Evolutionary conservation across 1,140 invertebrate species (phyloP).

Genomic region (Drosophila gunungcola): DNA sequence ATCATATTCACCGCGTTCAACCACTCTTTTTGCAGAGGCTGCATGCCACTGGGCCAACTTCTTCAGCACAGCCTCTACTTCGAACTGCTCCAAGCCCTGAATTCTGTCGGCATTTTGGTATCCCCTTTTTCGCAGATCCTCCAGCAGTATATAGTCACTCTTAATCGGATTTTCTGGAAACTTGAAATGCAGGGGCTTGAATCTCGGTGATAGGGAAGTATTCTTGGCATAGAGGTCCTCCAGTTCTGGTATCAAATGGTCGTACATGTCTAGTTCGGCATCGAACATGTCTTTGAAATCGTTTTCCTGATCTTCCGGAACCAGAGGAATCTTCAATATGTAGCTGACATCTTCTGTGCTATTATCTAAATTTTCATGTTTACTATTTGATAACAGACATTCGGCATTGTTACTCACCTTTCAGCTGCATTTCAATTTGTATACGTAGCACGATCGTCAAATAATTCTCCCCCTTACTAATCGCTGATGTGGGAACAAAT

Average conservation of each 20-base stretch:
- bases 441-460: slow-evolving; percentile 69
- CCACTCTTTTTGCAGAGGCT: slow-evolving; percentile 62
- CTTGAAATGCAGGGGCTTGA: slow-evolving; percentile 55
- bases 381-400: slow-evolving; percentile 2
- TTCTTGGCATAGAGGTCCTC: slow-evolving; percentile 56
- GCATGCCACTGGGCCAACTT: slow-evolving; percentile 87
- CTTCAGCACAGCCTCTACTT: slow-evolving; percentile 85
- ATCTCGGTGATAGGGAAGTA: slow-evolving; percentile 48
- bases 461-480: slow-evolving; percentile 69
- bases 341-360: slow-evolving; percentile 46
- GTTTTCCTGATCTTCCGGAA: slow-evolving; percentile 50
- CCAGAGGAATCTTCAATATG: slow-evolving; percentile 67
- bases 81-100: slow-evolving; percentile 85
- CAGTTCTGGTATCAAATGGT: slow-evolving; percentile 59
- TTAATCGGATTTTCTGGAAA: slow-evolving; percentile 43
- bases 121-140: slow-evolving; percentile 45
- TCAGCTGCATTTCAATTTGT: slow-evolving; percentile 51
- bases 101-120: slow-evolving; percentile 85
- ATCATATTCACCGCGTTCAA: slow-evolving; percentile 51
- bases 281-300: slow-evolving; percentile 59
- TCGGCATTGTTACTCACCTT: slow-evolving; percentile 37
- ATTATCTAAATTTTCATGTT: slow-evolving; percentile 40
- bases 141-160: slow-evolving; percentile 65
- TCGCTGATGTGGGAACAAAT: slow-evolving; percentile 52
- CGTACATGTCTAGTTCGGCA: slow-evolving; percentile 63